Conservation (phyloP, 2,113 vertebrate genomes). For the Lethenteron reissneri region DNA sequence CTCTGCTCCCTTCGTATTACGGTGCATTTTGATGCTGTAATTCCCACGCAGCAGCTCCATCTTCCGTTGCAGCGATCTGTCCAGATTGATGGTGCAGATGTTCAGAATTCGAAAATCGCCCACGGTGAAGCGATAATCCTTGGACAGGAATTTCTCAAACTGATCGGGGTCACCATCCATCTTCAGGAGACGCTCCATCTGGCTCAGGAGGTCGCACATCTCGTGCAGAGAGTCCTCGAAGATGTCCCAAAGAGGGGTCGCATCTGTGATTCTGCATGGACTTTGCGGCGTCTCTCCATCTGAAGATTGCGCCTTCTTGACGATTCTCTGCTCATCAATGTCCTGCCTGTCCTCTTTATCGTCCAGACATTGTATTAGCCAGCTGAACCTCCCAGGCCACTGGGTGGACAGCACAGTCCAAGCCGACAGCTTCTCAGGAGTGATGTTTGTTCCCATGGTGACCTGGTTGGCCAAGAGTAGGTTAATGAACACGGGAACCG, state of each 20-base stretch:
- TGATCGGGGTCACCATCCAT: slow-evolving; percentile 54
- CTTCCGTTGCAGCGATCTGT: slow-evolving; percentile 39
- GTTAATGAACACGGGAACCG: slow-evolving; percentile 40
- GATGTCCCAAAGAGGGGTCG: slow-evolving; percentile 33
- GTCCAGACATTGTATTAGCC: slow-evolving; percentile 55
- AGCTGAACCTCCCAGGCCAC: slow-evolving; percentile 74
- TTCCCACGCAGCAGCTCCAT: slow-evolving; percentile 20
- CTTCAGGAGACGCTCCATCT: slow-evolving; percentile 33
- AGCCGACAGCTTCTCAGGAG: slow-evolving; percentile 27
- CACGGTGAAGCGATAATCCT: slow-evolving; percentile 37
- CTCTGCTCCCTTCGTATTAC: no score
- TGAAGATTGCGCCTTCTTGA: not conserved
- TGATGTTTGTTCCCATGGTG: slow-evolving; percentile 14
- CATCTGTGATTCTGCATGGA: not conserved
- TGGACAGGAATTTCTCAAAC: slow-evolving; percentile 38
- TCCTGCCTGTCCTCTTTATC: slow-evolving; percentile 28
- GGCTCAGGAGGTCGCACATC: slow-evolving; percentile 26
- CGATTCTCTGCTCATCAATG: rapidly evolving
- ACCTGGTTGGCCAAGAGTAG: slow-evolving; percentile 25
- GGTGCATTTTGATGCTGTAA: no score
- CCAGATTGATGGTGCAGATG: slow-evolving; percentile 42
- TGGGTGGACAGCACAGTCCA: slow-evolving; percentile 61
- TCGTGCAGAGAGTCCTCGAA: slow-evolving; percentile 33
- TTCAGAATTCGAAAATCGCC: slow-evolving; percentile 24
- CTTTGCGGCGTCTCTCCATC: no score